Conservation (phyloP, 1,140 invertebrate species). For the Cydia pomonella region DNA sequence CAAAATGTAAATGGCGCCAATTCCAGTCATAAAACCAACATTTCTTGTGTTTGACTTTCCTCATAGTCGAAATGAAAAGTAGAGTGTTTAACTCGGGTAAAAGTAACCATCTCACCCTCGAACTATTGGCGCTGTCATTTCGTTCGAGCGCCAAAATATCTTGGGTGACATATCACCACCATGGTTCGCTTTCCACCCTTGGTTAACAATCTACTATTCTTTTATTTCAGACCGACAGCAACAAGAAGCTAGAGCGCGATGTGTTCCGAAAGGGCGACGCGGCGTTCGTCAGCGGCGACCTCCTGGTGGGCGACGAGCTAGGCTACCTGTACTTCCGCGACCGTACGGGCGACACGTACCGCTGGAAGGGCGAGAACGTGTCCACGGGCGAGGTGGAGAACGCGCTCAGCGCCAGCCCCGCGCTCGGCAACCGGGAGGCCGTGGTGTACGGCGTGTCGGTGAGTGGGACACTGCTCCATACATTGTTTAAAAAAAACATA, state of each 20-base stretch:
- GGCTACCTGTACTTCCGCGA: conserved; percentile 95
- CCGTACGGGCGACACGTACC: conserved; percentile 94
- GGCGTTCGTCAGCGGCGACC: conserved; percentile 92
- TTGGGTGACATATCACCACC: no score
- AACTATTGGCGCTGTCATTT: no score
- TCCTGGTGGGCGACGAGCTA: conserved; percentile 89
- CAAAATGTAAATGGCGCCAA: no score
- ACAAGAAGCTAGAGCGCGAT: conserved; percentile 91
- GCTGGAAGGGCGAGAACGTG: conserved; percentile 94
- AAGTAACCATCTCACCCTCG: no score
- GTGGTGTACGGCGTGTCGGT: conserved; percentile 93
- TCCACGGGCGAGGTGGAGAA: conserved; percentile 93
- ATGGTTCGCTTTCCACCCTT: no score
- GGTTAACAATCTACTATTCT: no score
- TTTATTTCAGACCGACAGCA: conserved; percentile 84
- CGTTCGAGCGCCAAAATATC: no score
- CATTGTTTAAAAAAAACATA: no score
- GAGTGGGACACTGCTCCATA: conserved; percentile 46
- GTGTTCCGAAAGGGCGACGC: conserved; percentile 92
- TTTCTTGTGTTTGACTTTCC: no score
- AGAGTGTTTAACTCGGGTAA: no score
- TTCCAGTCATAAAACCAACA: no score
- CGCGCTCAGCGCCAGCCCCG: conserved; percentile 88
- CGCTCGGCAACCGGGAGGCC: conserved; percentile 83
- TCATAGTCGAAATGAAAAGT: no score